Base-by-base conservation (phyloP, 2,797 vertebrate species). In the Parauchenoglanis punctatus region DNA sequence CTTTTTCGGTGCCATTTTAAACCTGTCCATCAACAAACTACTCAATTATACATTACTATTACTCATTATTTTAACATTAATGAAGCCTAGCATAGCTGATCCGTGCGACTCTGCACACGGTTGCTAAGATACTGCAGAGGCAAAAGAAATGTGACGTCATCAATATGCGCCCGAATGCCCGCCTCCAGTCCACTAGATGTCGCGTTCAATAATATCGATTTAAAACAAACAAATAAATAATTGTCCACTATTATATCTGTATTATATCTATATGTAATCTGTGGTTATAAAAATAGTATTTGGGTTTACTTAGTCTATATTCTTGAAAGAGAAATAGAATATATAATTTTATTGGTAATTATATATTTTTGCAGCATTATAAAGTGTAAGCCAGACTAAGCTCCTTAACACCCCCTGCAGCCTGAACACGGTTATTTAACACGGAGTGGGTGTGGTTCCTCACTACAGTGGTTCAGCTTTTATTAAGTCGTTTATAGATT, bases 41-140 rank as follows among this genome's bases (percentile, higher is more conserved):
- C 6, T 81, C n/a, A 2, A 3, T 25, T 65, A 23, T 7, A 61
- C 20, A 40, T 28, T 46, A 0, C 0, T 8, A n/a, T 81, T 17
- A 17, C 0, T 44, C 3, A 7, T 65, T 46, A 49, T 15, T 40
- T n/a, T n/a, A 1, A 82, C 0, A 65, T 20, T 1, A 5, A 11
- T 28, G 17, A 52, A 65, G 13, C 13, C 7, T 18, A 20, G 25
- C 13, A 31, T 52, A n/a, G 44, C 5, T 2, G 40, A 6, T 49
- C 40, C 25, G 40, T 23, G 59, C 35, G 59, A 82, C 80, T 25
- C 40, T 65, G 25, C 17, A 28, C 59, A 20, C 59, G 61, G 81
- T 83, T 83, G 81, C 81, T 83, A 49, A 63, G 81, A 83, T 65
- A 67, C 81, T 20, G 49, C 13, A 17, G 6, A 83, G 44, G 61